A percentile compares a stretch with the other conserved stretches of the same genome.
phyloP scores from a whole-genome alignment of 2,888 invertebrate genomes.

The Euplexia lucipara region DNA sequence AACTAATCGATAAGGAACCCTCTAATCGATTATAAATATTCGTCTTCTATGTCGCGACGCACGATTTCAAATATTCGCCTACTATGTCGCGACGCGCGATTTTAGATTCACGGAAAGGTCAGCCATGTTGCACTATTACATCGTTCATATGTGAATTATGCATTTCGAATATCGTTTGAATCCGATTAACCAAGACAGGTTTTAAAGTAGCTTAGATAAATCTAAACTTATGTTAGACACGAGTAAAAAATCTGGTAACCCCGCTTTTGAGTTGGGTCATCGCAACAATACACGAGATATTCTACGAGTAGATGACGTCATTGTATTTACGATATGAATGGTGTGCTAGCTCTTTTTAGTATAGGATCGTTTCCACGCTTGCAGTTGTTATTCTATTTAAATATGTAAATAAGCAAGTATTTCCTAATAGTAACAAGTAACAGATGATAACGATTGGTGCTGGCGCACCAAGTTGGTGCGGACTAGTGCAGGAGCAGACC shows the following conservation, averaged over 20 bases:
- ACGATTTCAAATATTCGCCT: slow-evolving; percentile 50
- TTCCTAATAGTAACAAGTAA: slow-evolving; percentile 15
- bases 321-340: slow-evolving; percentile 31
- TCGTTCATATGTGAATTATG: slow-evolving; percentile 74
- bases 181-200: slow-evolving; percentile 72
- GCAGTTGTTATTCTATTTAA: slow-evolving; percentile 31
- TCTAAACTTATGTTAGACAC: slow-evolving; percentile 65
- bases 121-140: slow-evolving; percentile 71
- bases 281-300: slow-evolving; percentile 50
- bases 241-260: slow-evolving; percentile 62
- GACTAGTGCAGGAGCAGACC: slow-evolving; percentile 66
- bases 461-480: slow-evolving; percentile 40
- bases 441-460: slow-evolving; percentile 47
- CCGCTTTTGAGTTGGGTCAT: slow-evolving; percentile 59
- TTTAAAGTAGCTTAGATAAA: slow-evolving; percentile 67
- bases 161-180: slow-evolving; percentile 76
- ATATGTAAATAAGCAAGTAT: slow-evolving; percentile 32
- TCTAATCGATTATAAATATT: slow-evolving; percentile 45
- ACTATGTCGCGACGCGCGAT: slow-evolving; percentile 50
- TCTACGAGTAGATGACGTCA: slow-evolving; percentile 50
- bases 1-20: slow-evolving; percentile 21
- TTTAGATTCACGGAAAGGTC: slow-evolving; percentile 68
- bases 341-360: slow-evolving; percentile 31
- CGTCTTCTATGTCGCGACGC: slow-evolving; percentile 42
- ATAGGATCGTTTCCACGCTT: slow-evolving; percentile 20